These are phyloP conservation scores for Cryptotermes secundus DNA, from an alignment of 1,140 invertebrate species.

Conservation along the genomic window DNA sequence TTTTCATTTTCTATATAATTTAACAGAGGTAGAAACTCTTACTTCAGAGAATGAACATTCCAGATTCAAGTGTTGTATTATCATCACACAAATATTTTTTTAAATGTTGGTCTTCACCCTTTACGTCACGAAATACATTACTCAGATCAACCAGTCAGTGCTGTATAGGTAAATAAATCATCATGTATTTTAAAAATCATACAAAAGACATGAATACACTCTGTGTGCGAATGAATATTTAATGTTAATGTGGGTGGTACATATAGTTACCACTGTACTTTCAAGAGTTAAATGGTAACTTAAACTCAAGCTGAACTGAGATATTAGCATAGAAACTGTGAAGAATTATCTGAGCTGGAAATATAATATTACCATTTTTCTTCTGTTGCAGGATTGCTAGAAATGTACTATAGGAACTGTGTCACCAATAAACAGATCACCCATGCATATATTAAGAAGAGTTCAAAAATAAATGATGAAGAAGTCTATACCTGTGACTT, in stretches of 20 bases:
- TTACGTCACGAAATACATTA: too few relatives aligned
- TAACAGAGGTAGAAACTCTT: too few relatives aligned
- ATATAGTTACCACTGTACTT: too few relatives aligned
- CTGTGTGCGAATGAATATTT: too few relatives aligned
- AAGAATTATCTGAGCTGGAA: too few relatives aligned
- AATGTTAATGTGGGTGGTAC: too few relatives aligned
- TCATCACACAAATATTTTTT: not conserved
- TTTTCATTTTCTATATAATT: too few relatives aligned
- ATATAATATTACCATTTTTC: not conserved
- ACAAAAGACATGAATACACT: too few relatives aligned
- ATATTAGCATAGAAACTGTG: not conserved
- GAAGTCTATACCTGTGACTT: slow-evolving; percentile 24
- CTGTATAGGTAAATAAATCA: too few relatives aligned
- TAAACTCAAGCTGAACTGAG: not conserved
- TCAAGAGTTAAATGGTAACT: not conserved
- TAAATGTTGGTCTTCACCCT: not conserved
- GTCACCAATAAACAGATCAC: not conserved
- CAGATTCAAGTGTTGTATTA: not conserved
- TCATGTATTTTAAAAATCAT: too few relatives aligned
- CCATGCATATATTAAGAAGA: not conserved
- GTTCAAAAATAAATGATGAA: slow-evolving; percentile 14
- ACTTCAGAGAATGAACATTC: not conserved
- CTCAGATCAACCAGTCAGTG: too few relatives aligned
- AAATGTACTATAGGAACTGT: slow-evolving; percentile 26
- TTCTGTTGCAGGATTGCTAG: slow-evolving; percentile 13